Evolutionary conservation across 1,140 invertebrate genomes (phyloP).

Genomic region (Pomphorhynchus laevis): DNA sequence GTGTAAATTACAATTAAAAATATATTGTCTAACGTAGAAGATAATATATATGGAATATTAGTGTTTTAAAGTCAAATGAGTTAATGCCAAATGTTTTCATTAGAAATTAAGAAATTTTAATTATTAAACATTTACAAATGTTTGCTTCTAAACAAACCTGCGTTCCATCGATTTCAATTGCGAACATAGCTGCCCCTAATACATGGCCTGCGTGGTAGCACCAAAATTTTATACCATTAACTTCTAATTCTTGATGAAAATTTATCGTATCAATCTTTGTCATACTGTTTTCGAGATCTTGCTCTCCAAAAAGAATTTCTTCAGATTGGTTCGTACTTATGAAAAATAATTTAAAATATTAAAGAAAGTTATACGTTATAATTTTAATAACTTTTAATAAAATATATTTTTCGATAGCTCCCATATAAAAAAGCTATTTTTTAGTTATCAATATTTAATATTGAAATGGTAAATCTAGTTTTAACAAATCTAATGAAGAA

Average conservation of each 20-base stretch:
- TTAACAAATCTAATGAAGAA: no score
- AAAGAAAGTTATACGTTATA: slow-evolving; percentile 7
- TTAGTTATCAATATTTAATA: no score
- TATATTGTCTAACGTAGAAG: no score
- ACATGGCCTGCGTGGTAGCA: slow-evolving; percentile 84
- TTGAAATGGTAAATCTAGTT: no score
- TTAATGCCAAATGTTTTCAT: no score
- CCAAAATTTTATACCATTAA: slow-evolving; percentile 72
- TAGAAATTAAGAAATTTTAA: background rate
- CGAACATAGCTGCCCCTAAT: slow-evolving; percentile 93
- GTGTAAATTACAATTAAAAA: no score
- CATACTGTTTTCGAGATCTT: slow-evolving; percentile 78
- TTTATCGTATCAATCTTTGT: slow-evolving; percentile 92
- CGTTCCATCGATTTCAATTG: slow-evolving; percentile 94
- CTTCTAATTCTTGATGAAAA: slow-evolving; percentile 83
- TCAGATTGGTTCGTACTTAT: slow-evolving; percentile 65
- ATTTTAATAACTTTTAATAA: background rate
- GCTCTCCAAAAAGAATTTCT: slow-evolving; percentile 82
- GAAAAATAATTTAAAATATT: slow-evolving; percentile 7
- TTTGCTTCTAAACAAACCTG: slow-evolving; percentile 25
- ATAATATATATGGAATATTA: no score
- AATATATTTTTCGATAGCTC: no score
- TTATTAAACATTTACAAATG: background rate
- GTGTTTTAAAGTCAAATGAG: no score
- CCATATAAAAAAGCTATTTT: no score